phyloP scores from a whole-genome alignment of 2,797 vertebrate species.

The Phataginus tetradactyla region DNA sequence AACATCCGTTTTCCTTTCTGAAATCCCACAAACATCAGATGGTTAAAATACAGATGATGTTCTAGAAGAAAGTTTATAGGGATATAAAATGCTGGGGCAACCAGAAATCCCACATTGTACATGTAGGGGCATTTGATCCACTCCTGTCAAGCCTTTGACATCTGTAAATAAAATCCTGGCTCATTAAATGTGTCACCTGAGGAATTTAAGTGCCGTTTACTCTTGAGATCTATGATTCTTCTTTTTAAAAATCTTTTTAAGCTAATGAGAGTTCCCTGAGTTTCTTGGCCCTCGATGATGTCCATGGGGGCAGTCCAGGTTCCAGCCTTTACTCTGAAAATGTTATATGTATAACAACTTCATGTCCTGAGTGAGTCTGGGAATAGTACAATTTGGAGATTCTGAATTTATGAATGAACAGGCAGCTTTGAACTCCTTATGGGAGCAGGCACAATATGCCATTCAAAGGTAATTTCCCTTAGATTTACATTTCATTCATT shows the following conservation, averaged over 20 bases:
- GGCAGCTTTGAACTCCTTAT: constrained; percentile 40
- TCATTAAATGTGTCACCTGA: background rate
- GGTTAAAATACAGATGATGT: background rate
- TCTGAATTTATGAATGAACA: constrained; percentile 71
- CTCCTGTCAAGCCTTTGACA: background rate
- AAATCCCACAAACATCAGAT: constrained; percentile 16
- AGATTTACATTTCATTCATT: constrained; percentile 68
- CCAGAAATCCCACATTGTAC: constrained; percentile 1
- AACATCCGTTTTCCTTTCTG: background rate
- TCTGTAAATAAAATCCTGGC: constrained; percentile 24
- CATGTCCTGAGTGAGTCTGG: background rate
- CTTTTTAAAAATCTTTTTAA: background rate
- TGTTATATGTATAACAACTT: constrained; percentile 48
- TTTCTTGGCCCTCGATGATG: background rate
- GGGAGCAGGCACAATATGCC: background rate
- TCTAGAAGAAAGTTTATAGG: constrained; percentile 48
- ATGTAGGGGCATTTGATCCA: background rate
- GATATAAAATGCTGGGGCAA: background rate
- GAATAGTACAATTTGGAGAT: constrained; percentile 43
- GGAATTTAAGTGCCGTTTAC: background rate
- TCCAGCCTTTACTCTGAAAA: background rate
- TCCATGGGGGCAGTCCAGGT: background rate
- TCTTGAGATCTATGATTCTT: background rate
- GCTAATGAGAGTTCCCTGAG: background rate
- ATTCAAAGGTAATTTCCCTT: constrained; percentile 50